Evolutionary conservation across 2,888 invertebrate species (phyloP).

Genomic region (Drosophila paucipuncta): DNA sequence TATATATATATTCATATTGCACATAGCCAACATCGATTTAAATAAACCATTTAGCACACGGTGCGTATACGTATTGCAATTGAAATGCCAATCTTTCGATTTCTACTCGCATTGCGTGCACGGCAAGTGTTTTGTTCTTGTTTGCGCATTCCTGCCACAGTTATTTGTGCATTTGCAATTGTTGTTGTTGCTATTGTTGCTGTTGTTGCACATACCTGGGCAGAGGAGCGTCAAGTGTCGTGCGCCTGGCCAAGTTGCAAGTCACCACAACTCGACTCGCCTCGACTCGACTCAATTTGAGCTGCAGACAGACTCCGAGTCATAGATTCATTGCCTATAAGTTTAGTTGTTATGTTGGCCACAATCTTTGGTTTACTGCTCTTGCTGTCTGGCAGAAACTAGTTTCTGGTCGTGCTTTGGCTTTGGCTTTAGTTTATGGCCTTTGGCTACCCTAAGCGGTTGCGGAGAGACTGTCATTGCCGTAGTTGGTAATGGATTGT

Average conservation of each 20-base stretch:
- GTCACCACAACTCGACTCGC: slow-evolving; percentile 15
- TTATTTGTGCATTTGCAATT: slow-evolving; percentile 32
- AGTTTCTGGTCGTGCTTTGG: slow-evolving; percentile 44
- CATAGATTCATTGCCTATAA: slow-evolving; percentile 24
- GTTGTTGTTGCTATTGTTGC: slow-evolving; percentile 3
- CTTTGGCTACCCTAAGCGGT: slow-evolving; percentile 30
- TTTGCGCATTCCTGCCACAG: slow-evolving; percentile 71
- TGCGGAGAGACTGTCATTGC: slow-evolving; percentile 27
- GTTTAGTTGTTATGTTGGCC: slow-evolving; percentile 25
- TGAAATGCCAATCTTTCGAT: slow-evolving; percentile 43
- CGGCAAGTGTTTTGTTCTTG: slow-evolving; percentile 71
- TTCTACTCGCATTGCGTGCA: slow-evolving; percentile 55
- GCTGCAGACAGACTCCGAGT: slow-evolving; percentile 25
- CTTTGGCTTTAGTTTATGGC: slow-evolving; percentile 36
- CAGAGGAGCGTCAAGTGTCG: slow-evolving; percentile 70
- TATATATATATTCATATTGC: too few species aligned
- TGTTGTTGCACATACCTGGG: slow-evolving; percentile 66
- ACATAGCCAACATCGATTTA: slow-evolving; percentile 7
- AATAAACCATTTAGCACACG: slow-evolving; percentile 24
- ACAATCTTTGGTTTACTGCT: slow-evolving; percentile 23
- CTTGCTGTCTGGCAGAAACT: slow-evolving; percentile 51
- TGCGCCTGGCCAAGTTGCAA: slow-evolving; percentile 30
- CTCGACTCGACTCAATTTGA: slow-evolving; percentile 11
- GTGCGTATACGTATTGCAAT: slow-evolving; percentile 59
- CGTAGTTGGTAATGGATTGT: slow-evolving; percentile 29